Base-by-base conservation (phyloP, 2,113 vertebrate species). In the Zosterops borbonicus region DNA sequence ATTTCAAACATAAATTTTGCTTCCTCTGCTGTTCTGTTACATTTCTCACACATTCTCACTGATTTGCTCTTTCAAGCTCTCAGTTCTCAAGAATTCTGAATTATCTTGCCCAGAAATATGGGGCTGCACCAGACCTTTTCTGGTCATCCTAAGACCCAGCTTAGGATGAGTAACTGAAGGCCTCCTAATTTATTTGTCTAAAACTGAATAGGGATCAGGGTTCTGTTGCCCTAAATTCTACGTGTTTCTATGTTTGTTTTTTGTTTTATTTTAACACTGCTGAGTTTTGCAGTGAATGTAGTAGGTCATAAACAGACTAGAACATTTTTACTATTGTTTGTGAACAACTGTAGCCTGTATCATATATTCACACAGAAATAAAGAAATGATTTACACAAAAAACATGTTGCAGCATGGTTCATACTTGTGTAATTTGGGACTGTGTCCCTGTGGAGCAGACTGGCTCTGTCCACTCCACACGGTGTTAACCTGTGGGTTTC, bases 11-110 rank as follows among this genome's bases (percentile, higher is more conserved):
- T 14, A 68, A 79, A 60, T 86, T 95, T 94, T 77, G 9, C 49
- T 95, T 90, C 24, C 50, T 95, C 35, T 65, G 31, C 29, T 89
- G 9, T 95, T 87, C 91, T 80, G 70, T 89, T 84, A 65, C 46
- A 76, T 81, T 92, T 95, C 74, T 96, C 78, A 85, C 49, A 58
- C 11, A 17, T 78, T 79, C 58, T 82, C 37, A 65, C 35, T 75
- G 19, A 6, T 49, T 81, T 77, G 22, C 17, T 84, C 46, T 86
- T 39, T 69, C 55, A 77, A 31, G 41, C 12, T 89, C 37, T 71
- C 41, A 14, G 14, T 68, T 91, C 35, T 56, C 21, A 12, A 33
- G 14, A 53, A 52, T 69, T 78, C 56, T 52, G 44, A 87, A 84
- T 9, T 0, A 2, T 49, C 23, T 81, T 52, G 28, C 8, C 8